Percentiles rank a stretch among this genome's conserved stretches.
phyloP scores from a whole-genome alignment of 2,113 vertebrate genomes.

The Glaucidium brasilianum region DNA sequence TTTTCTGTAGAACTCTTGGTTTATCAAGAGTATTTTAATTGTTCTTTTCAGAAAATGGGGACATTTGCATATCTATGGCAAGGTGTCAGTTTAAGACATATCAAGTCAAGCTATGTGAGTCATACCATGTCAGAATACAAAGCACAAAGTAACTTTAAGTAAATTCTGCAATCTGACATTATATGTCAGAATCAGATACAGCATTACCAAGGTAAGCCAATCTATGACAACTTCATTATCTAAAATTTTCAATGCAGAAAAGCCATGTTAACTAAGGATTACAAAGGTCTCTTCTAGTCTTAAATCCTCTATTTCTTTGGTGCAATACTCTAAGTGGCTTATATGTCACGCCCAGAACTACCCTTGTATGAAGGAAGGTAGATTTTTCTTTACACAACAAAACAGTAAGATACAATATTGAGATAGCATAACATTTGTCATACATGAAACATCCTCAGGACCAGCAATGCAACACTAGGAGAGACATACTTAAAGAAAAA shows the following conservation, averaged over 20 bases:
- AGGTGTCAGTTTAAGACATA: constrained; percentile 15
- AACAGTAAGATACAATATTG: not conserved
- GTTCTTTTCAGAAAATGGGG: constrained; percentile 24
- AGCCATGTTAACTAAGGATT: not conserved
- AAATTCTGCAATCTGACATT: constrained; percentile 37
- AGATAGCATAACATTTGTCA: not conserved
- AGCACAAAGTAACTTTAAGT: constrained; percentile 5
- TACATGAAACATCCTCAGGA: not conserved
- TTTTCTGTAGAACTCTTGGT: not conserved
- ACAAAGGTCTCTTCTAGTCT: not conserved
- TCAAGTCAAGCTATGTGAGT: not conserved
- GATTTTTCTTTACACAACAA: not conserved
- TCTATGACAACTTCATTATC: constrained; percentile 25
- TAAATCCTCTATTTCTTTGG: not conserved
- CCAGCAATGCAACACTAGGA: not conserved
- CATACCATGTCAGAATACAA: constrained; percentile 26
- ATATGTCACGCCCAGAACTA: not conserved
- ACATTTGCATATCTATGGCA: constrained; percentile 47
- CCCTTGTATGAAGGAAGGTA: not conserved
- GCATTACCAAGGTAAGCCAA: constrained; percentile 8
- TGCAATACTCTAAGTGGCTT: not conserved
- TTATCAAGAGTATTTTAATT: constrained; percentile 20
- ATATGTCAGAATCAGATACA: not conserved
- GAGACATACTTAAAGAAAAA: not conserved
- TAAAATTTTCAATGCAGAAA: not conserved